phyloP scores from a whole-genome alignment of 1,140 invertebrate genomes.

The Frieseomelitta varia region DNA sequence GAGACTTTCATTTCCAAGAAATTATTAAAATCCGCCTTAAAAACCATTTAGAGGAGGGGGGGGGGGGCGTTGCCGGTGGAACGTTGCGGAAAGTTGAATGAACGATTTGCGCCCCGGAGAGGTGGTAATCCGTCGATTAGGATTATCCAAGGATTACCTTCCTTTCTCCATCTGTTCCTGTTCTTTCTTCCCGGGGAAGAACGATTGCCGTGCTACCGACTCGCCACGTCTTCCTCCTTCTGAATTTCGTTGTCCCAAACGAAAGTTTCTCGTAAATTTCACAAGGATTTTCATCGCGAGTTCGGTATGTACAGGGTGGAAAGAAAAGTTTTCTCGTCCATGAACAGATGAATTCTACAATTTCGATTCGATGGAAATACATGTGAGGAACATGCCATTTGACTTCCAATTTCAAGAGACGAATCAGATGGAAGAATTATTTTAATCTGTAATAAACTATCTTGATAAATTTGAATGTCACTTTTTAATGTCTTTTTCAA shows the following conservation, averaged over 20 bases:
- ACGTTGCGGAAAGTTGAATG: constrained; percentile 42
- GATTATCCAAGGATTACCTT: constrained; percentile 71
- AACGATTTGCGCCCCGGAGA: constrained; percentile 50
- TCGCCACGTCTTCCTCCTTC: constrained; percentile 1
- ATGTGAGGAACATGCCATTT: no score
- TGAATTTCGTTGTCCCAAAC: constrained; percentile 13
- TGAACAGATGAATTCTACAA: no score
- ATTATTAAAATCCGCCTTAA: neutral
- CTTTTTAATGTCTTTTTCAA: no score
- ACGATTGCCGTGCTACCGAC: neutral
- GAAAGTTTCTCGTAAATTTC: constrained; percentile 44
- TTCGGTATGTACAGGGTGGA: constrained; percentile 2
- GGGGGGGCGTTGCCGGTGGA: neutral
- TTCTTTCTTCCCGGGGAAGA: constrained; percentile 19
- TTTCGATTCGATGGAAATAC: no score
- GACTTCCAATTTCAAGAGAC: no score
- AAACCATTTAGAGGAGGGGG: constrained; percentile 1
- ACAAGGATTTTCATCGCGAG: constrained; percentile 45
- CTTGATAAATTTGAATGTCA: no score
- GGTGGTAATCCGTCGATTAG: constrained; percentile 66
- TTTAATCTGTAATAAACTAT: no score
- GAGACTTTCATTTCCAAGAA: neutral
- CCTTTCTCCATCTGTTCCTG: constrained; percentile 44
- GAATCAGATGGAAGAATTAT: no score
- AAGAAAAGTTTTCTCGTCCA: no score